phyloP scores from a whole-genome alignment of 2,888 invertebrate genomes.

The Nomada flava region DNA sequence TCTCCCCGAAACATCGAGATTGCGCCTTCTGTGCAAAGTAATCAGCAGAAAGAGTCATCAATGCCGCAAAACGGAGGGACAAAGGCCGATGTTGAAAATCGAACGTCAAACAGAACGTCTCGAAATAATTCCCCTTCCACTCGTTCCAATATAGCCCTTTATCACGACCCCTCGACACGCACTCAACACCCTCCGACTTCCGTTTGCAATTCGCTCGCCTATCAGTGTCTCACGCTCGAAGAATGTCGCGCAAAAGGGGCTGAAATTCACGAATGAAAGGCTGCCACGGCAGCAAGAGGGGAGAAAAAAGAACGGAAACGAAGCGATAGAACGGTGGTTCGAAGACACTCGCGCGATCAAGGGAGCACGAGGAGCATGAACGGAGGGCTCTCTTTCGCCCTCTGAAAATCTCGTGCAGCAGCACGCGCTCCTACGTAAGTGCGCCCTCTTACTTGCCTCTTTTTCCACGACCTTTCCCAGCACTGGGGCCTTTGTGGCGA shows the following conservation, averaged over 20 bases:
- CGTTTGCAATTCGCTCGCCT: slow-evolving; percentile 11
- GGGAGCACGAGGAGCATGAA: slow-evolving; percentile 2
- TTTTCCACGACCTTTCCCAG: slow-evolving; percentile 43
- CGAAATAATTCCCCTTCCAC: slow-evolving; percentile 11
- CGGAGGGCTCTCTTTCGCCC: slow-evolving; percentile 33
- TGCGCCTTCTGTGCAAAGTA: no score
- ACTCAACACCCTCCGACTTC: not conserved
- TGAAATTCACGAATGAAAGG: slow-evolving; percentile 34
- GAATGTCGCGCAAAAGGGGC: not conserved
- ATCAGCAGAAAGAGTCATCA: not conserved
- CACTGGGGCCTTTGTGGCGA: slow-evolving; percentile 53
- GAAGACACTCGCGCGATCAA: slow-evolving; percentile 12
- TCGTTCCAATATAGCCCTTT: not conserved
- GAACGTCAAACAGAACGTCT: not conserved
- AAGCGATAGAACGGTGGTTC: not conserved
- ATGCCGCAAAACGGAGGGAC: not conserved
- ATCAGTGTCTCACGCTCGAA: slow-evolving; percentile 19
- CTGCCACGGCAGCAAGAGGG: not conserved
- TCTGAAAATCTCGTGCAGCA: slow-evolving; percentile 56
- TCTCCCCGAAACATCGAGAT: no score
- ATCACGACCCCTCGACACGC: not conserved
- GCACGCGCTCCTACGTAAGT: slow-evolving; percentile 48
- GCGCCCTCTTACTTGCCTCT: slow-evolving; percentile 38
- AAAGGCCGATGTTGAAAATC: not conserved
- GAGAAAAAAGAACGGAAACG: slow-evolving; percentile 16